Base-by-base conservation (phyloP, 2,888 invertebrate genomes). In the Lucinisca nassula region DNA sequence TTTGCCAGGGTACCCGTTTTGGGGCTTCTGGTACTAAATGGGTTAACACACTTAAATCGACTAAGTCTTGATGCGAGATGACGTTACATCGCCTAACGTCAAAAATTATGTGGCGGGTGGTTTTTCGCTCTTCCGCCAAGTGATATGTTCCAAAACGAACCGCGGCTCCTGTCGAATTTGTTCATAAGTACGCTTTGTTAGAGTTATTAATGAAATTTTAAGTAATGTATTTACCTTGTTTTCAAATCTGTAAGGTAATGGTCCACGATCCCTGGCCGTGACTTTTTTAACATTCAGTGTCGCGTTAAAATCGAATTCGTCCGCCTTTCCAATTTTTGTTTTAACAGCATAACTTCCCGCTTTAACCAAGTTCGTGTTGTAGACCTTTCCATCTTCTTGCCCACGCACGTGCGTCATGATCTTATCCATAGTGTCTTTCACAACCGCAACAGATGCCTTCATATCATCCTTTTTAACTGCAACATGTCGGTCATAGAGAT, bases 271-370 rank as follows among this genome's bases (percentile, higher is more conserved):
- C 12, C 30, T 3, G 1, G 80, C 27, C 0, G 76, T 45, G n/a
- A 1, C 40, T 1, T 77, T 58, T 10, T 27, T 30, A 12, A 84
- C 45, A 51, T 84, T 84, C 51, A 87, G 32, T 27, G 74, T 70
- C 17, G 84, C 84, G 45, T 84, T 87, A 14, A 75, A 84, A 38
- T 87, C 87, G 58, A 87, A 87, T 76, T 87, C 87, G 35, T 87
- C 84, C 24, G 87, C 81, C 51, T 82, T 87, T 0, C 87, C 84
- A 14, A 87, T 87, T 70, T 87, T 87, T 1, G 84, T 80, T 10
- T 84, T 84, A 0, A 82, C 82, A 1, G 87, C 84, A 40, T 55
- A 24, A 55, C 87, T 87, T 14, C 87, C 87, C 0, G 87, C 84
- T 76, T 75, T 82, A 0, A 35, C n/a, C 10, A 82, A n/a, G 49